These are phyloP conservation scores for Trichoplusia ni DNA, from an alignment of 1,140 invertebrate genomes.

Conservation along the genomic window DNA sequence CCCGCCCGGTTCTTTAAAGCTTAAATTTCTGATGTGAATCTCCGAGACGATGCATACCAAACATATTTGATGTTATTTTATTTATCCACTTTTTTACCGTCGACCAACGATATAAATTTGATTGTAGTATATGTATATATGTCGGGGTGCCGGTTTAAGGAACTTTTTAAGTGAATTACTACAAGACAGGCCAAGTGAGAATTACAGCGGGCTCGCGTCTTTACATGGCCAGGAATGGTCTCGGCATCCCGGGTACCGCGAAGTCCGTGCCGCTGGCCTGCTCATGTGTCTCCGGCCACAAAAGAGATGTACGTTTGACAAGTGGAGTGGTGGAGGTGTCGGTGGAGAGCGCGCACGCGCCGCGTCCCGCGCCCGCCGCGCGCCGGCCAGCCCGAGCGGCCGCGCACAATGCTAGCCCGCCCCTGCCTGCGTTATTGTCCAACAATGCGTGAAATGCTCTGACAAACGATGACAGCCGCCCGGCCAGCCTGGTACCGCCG, in stretches of 20 bases:
- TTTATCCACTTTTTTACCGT: slow-evolving; percentile 56
- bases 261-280: slow-evolving; percentile 13
- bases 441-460: slow-evolving; percentile 79
- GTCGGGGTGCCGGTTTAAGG: slow-evolving; percentile 35
- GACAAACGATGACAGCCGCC: slow-evolving; percentile 78
- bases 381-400: slow-evolving; percentile 37
- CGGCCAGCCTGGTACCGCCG: slow-evolving; percentile 61
- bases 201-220: slow-evolving; percentile 29
- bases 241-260: not conserved
- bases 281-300: slow-evolving; percentile 22
- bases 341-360: slow-evolving; percentile 50
- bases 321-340: slow-evolving; percentile 31
- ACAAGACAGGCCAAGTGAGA: slow-evolving; percentile 31
- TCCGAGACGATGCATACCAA: slow-evolving; percentile 73
- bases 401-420: slow-evolving; percentile 58
- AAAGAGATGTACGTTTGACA: slow-evolving; percentile 51
- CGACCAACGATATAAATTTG: slow-evolving; percentile 52
- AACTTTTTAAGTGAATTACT: slow-evolving; percentile 28
- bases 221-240: slow-evolving; percentile 11
- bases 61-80: slow-evolving; percentile 74
- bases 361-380: slow-evolving; percentile 59
- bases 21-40: slow-evolving; percentile 77
- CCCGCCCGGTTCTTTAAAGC: slow-evolving; percentile 64
- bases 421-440: slow-evolving; percentile 73
- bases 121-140: slow-evolving; percentile 37